These are phyloP conservation scores for Falco novaeseelandiae DNA, from an alignment of 2,797 vertebrate genomes.

Conservation along the genomic window DNA sequence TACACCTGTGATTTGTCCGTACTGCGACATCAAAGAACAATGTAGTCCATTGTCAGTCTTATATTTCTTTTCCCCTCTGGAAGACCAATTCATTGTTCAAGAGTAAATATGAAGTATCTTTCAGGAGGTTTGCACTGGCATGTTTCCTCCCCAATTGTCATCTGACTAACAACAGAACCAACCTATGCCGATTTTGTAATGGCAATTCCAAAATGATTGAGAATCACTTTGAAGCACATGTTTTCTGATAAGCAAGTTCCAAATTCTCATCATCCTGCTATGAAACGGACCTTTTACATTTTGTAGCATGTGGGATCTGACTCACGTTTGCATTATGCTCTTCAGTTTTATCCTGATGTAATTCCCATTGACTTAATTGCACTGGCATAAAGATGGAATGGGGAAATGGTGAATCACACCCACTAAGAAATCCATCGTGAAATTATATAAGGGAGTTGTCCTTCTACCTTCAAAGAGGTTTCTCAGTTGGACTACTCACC, in stretches of 20 bases:
- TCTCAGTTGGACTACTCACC: neutral
- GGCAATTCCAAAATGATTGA: conserved; percentile 68
- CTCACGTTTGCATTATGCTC: conserved; percentile 1
- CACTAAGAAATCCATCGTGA: neutral
- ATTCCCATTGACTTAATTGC: neutral
- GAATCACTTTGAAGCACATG: conserved; percentile 66
- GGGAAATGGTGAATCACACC: neutral
- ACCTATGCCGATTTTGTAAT: conserved; percentile 71
- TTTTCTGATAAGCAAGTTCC: conserved; percentile 67
- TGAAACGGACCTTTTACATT: conserved; percentile 52
- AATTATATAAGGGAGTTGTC: conserved; percentile 19
- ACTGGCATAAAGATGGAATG: neutral
- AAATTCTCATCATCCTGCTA: conserved; percentile 65
- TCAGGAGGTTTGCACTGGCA: conserved; percentile 71
- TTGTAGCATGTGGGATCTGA: conserved; percentile 35
- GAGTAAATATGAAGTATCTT: conserved; percentile 68
- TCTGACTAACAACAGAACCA: conserved; percentile 71
- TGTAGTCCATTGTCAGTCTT: conserved; percentile 72
- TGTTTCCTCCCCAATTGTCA: conserved; percentile 49
- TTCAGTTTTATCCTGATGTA: conserved; percentile 5
- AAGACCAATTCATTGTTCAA: conserved; percentile 78
- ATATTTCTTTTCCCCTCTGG: conserved; percentile 22
- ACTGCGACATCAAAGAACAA: conserved; percentile 73
- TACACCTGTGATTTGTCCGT: conserved; percentile 35
- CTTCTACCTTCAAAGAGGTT: conserved; percentile 4